Base-by-base conservation (phyloP, 2,797 vertebrate genomes). In the Mus caroli region DNA sequence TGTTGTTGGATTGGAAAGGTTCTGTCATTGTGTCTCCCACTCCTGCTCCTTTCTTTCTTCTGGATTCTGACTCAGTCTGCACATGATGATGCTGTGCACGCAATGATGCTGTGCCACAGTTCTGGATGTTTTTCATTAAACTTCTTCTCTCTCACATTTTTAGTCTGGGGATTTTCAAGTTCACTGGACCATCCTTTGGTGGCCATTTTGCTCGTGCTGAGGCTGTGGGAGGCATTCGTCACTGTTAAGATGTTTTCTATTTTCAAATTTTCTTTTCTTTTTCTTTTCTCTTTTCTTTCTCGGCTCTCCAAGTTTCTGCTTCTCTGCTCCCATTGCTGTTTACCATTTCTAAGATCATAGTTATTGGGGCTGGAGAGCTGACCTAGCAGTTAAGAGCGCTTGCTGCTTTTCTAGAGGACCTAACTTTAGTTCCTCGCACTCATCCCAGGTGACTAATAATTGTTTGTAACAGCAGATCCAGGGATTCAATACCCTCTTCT, bases 291-390 rank as follows among this genome's bases (percentile, higher is more conserved):
- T 28, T 54, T 71, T 71, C 14, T 26, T 92, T 79, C 26, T 24
- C 2, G 46, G 10, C 31, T 46, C 3, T 67, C 64, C 43, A 28
- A 58, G 10, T 86, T 95, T 75, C 31, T 46, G 1, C 82, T 40
- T 88, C 43, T 95, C n/a, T 64, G 75, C 71, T 85, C 91, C 79
- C 34, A n/a, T 92, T 95, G 40, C 24, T 64, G 52, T 92, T 85
- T 95, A 15, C 14, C 75, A 79, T 95, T 89, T 87, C 64, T 67
- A 75, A 69, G 69, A 64, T 46, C 90, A 90, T 11, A 24, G 6
- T 69, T 71, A 54, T 19, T 54, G 64, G 34, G 67, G 64, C 6
- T 71, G 34, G 50, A 54, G 85, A 40, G 34, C 26, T 11, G 24
- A n/a, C 26, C 52, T 37, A 71, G 34, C 22, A 87, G 84, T 54